A percentile compares a stretch with the other conserved stretches of the same genome.
These are phyloP conservation scores for Teleiodes luculella DNA, from an alignment of 2,888 invertebrate genomes.

Conservation along the genomic window DNA sequence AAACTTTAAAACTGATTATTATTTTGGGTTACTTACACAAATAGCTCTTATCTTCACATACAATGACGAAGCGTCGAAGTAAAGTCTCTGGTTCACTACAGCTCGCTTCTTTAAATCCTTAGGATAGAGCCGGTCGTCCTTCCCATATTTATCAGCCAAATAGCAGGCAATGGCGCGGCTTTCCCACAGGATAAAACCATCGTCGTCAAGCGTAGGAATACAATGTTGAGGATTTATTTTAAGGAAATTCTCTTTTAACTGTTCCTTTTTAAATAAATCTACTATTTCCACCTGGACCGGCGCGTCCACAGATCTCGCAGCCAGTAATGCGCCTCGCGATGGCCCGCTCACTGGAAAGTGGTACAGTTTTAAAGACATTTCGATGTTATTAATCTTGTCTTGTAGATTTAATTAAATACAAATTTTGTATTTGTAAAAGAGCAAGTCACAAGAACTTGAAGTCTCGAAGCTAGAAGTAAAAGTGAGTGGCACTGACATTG, in stretches of 20 bases:
- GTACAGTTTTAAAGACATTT: slow-evolving; percentile 61
- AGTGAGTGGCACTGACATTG: too few relatives aligned
- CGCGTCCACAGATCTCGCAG: slow-evolving; percentile 77
- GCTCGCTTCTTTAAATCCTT: slow-evolving; percentile 77
- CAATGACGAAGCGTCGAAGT: slow-evolving; percentile 80
- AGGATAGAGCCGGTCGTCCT: slow-evolving; percentile 80
- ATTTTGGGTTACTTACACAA: slow-evolving; percentile 64
- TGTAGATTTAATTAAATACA: background rate
- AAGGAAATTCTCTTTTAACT: slow-evolving; percentile 74
- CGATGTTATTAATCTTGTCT: background rate
- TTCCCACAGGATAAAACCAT: slow-evolving; percentile 83
- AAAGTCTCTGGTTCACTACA: slow-evolving; percentile 79
- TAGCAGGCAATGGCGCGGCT: slow-evolving; percentile 82
- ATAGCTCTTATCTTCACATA: slow-evolving; percentile 81
- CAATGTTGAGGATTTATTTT: slow-evolving; percentile 83
- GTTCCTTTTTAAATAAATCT: slow-evolving; percentile 79
- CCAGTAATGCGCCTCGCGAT: slow-evolving; percentile 79
- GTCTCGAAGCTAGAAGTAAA: too few relatives aligned
- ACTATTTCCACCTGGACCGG: slow-evolving; percentile 70
- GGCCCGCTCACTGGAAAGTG: slow-evolving; percentile 81
- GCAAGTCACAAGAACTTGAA: too few relatives aligned
- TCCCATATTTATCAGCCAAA: slow-evolving; percentile 79
- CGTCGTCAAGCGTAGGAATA: slow-evolving; percentile 83
- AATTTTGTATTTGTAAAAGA: too few relatives aligned
- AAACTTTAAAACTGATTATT: too few relatives aligned